Base-by-base conservation (phyloP, 2,113 vertebrate species). In the Excalfactoria chinensis region DNA sequence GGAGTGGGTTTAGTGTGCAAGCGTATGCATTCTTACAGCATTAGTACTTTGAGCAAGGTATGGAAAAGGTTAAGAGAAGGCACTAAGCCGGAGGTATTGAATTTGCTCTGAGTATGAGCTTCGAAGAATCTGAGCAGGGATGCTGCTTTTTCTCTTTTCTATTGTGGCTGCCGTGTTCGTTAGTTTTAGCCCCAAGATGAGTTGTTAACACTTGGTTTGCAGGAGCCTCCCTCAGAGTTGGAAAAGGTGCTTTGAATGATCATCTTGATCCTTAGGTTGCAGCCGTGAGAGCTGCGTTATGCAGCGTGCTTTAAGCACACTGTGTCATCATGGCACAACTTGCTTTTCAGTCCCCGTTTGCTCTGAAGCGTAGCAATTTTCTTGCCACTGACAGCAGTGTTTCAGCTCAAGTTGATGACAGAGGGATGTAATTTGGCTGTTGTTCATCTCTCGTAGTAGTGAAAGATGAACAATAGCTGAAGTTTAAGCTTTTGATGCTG, bases 351-450 rank as follows among this genome's bases (percentile, higher is more conserved):
- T 82, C 84, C 84, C 86, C 93, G 62, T 92, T 93, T 95, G 58
- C 59, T 72, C 70, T 74, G 60, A 96, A 97, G 95, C 67, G 34
- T 23, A 91, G 84, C 92, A 84, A 93, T 95, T 97, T 97, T 94
- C 84, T 60, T 96, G 72, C 88, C 75, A 89, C 59, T 86, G 82
- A 90, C 88, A 95, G 84, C 48, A 91, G 48, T 81, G 30, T 85
- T 94, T 95, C 89, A 77, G 84, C n/a, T 89, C 67, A 73, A 51
- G 90, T 32, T 89, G 84, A 93, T 93, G 84, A 90, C 68, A 94
- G 90, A 94, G 66, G 84, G 89, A 84, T 94, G 83, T 93, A 93
- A 93, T 84, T 92, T 95, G 89, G 53, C 68, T 91, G 76, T 85
- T 95, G 91, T 89, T 96, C 40, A 16, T 94, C 69, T 95, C 83